A percentile compares a stretch with the other conserved stretches of the same genome.
Conservation (phyloP, 2,797 vertebrate genomes). For the Pogonophryne albipinna region DNA sequence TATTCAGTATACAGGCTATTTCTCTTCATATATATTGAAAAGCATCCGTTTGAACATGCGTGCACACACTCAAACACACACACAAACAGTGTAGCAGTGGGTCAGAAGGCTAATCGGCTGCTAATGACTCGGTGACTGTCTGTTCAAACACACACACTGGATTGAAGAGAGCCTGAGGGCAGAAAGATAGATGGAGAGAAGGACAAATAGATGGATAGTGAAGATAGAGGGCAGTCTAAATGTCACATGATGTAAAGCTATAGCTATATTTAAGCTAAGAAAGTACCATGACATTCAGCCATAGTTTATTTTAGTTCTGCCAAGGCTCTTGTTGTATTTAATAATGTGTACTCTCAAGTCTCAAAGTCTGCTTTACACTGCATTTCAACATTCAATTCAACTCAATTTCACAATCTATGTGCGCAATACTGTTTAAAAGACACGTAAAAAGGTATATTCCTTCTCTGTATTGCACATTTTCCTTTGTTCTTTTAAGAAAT, state of each 20-base stretch:
- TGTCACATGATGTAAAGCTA: slow-evolving; percentile 41
- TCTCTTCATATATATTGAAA: slow-evolving; percentile 22
- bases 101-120: slow-evolving; percentile 49
- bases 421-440: background rate
- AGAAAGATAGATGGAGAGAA: slow-evolving; percentile 36
- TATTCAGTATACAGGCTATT: slow-evolving; percentile 11
- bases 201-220: slow-evolving; percentile 44
- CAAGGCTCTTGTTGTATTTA: background rate
- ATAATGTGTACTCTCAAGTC: too few relatives aligned
- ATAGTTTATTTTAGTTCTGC: slow-evolving; percentile 7
- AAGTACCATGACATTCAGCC: slow-evolving; percentile 22
- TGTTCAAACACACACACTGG: slow-evolving; percentile 5
- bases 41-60: background rate
- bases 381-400: background rate
- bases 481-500: slow-evolving; percentile 5
- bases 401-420: background rate
- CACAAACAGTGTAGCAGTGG: slow-evolving; percentile 9
- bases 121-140: slow-evolving; percentile 37
- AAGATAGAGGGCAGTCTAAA: slow-evolving; percentile 47
- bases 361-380: background rate
- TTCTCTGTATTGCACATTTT: background rate
- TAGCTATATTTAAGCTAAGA: slow-evolving; percentile 35
- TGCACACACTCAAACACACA: too few relatives aligned
- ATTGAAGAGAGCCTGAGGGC: slow-evolving; percentile 37
- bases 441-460: background rate